Evolutionary conservation across 2,797 vertebrate species (phyloP), one percentile per base, ranked within the genome.

Genomic region (Gastrophryne carolinensis): DNA sequence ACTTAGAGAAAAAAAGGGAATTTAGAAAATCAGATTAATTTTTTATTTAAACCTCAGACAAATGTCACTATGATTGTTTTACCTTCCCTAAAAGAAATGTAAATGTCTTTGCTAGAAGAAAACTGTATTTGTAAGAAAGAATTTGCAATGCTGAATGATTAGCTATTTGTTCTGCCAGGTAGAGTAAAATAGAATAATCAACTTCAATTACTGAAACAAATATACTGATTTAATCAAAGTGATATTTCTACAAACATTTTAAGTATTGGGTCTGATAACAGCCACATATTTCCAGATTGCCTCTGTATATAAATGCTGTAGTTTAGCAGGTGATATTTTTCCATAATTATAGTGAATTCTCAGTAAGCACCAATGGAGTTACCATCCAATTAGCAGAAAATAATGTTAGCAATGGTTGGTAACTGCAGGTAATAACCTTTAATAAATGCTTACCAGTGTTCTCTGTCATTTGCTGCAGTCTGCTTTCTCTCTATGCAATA

Each of bases 331-430:
- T 65, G 29, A 73, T 52, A 73, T 66, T 44, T 65, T 47, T 73
- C 64, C n/a, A 19, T 65, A 47, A 63, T 66, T 65, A 57, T 24
- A n/a, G 26, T 44, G 57, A 73, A 32, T 57, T 37, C 61, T 23
- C 47, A 50, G 35, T 57, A 73, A 62, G 61, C 35, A 34, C 27
- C 72, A 65, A 57, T 65, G 53, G 57, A 73, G 61, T 73, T 47
- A 66, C 72, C 27, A 57, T 61, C 11, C 61, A 73, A 73, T 73
- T 73, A 67, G 60, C 34, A 41, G 32, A 47, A 57, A 69, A 62
- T 68, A 75, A 37, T 62, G 47, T 23, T 47, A 69, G 57, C 65
- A 62, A 67, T 61, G 34, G 39, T 75, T 75, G 65, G 56, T 75
- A 69, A 61, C 44, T 19, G 19, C 23, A 9, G 56, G 65, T 75